Conservation (phyloP, 2,113 vertebrate species). For the Lycaon pictus region DNA sequence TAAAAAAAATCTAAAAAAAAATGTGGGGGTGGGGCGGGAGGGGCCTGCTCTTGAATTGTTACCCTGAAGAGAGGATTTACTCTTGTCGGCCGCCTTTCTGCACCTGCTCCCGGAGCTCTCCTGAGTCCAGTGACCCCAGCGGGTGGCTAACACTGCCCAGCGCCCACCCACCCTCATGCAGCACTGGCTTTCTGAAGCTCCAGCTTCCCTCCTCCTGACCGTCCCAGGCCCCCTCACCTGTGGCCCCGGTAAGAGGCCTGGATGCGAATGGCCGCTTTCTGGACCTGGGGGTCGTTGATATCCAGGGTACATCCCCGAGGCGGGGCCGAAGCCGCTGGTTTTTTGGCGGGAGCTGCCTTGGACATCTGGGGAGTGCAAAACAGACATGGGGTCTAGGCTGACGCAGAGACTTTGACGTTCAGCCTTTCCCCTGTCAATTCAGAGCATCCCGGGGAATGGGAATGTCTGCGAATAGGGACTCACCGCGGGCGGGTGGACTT, state of each 20-base stretch:
- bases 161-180: background rate
- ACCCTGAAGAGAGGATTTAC: background rate
- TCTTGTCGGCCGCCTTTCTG: background rate
- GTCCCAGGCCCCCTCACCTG: slow-evolving; percentile 76
- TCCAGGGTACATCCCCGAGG: slow-evolving; percentile 83
- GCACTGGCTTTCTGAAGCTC: background rate
- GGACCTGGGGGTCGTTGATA: slow-evolving; percentile 85
- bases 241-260: slow-evolving; percentile 87
- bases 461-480: background rate
- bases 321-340: slow-evolving; percentile 59
- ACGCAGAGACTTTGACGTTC: background rate
- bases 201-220: background rate
- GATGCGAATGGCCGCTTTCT: slow-evolving; percentile 86
- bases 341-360: slow-evolving; percentile 79
- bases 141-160: background rate
- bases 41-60: background rate
- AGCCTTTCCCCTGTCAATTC: background rate
- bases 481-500: background rate
- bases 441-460: background rate
- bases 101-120: background rate
- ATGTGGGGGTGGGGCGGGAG: background rate
- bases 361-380: slow-evolving; percentile 83
- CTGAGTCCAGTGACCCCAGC: background rate
- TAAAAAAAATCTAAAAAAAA: too few species aligned
- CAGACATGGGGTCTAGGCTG: background rate